phyloP scores from a whole-genome alignment of 2,797 vertebrate species.

The Aeoliscus strigatus region DNA sequence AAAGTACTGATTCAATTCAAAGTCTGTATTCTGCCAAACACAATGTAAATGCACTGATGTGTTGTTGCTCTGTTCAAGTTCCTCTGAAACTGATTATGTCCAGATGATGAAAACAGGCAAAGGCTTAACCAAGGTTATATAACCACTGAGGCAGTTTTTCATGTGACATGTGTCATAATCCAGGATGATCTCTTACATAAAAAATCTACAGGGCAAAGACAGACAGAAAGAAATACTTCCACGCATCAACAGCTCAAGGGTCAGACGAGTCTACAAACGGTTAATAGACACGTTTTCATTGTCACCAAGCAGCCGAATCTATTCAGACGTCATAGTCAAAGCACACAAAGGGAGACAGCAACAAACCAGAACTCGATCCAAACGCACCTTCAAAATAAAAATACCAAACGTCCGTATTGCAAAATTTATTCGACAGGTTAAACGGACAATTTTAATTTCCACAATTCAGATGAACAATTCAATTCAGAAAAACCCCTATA shows the following conservation, averaged over 20 bases:
- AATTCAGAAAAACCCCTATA: no score
- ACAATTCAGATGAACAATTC: no score
- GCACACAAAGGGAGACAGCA: not conserved
- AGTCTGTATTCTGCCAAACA: not conserved
- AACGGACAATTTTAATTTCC: no score
- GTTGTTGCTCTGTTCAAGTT: no score
- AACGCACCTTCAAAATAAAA: slow-evolving; percentile 18
- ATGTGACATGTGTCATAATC: slow-evolving; percentile 19
- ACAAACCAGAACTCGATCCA: not conserved
- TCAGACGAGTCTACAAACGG: slow-evolving; percentile 10
- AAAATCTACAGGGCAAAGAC: no score
- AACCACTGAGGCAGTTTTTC: slow-evolving; percentile 15
- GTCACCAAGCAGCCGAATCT: not conserved
- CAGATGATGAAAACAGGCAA: slow-evolving; percentile 30
- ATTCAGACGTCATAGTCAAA: slow-evolving; percentile 13
- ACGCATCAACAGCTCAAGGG: not conserved
- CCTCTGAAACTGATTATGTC: not conserved
- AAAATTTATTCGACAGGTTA: no score
- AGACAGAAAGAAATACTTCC: not conserved
- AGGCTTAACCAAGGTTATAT: slow-evolving; percentile 36
- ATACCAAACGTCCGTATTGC: no score
- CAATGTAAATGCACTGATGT: no score
- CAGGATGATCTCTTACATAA: slow-evolving; percentile 41
- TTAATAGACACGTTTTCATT: slow-evolving; percentile 15
- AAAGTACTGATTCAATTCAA: not conserved